Evolutionary conservation across 2,113 vertebrate species (phyloP).

Genomic region (Pseudonaja textilis): DNA sequence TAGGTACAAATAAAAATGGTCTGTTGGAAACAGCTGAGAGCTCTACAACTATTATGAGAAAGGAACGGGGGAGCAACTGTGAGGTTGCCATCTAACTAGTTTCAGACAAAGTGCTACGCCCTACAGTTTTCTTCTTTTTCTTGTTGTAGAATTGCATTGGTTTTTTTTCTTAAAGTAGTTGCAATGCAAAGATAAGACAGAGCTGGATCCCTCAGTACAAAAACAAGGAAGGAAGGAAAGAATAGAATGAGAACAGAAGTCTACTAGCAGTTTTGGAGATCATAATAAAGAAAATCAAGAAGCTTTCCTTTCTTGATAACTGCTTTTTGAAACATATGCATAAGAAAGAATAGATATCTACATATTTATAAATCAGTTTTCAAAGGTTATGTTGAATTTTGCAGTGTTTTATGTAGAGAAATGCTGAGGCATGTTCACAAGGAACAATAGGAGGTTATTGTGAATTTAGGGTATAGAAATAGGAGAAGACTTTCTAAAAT

Average conservation of each 20-base stretch:
- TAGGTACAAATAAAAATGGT: neutral
- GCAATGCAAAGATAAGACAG: conserved; percentile 7
- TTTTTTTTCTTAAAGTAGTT: conserved; percentile 45
- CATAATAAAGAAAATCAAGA: neutral
- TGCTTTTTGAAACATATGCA: neutral
- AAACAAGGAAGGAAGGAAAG: conserved; percentile 14
- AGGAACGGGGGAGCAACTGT: conserved; percentile 9
- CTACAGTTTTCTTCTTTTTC: neutral
- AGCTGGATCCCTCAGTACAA: conserved; percentile 10
- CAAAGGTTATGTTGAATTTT: conserved; percentile 6
- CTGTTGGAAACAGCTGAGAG: conserved; percentile 50
- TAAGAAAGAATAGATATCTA: conserved; percentile 11
- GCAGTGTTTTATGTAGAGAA: neutral
- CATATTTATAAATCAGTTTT: conserved; percentile 32
- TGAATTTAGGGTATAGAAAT: conserved; percentile 10
- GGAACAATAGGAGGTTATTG: neutral
- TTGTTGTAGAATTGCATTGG: conserved; percentile 18
- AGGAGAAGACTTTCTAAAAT: neutral
- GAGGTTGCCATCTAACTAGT: conserved; percentile 15
- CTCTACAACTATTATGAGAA: conserved; percentile 46
- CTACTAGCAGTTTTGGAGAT: conserved; percentile 1
- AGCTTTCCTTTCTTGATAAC: conserved; percentile 4
- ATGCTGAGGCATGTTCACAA: neutral
- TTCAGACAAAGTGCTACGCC: conserved; percentile 17
- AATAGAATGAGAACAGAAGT: conserved; percentile 26